Conservation (phyloP, 1,140 invertebrate genomes). For the Steinernema feltiae region DNA sequence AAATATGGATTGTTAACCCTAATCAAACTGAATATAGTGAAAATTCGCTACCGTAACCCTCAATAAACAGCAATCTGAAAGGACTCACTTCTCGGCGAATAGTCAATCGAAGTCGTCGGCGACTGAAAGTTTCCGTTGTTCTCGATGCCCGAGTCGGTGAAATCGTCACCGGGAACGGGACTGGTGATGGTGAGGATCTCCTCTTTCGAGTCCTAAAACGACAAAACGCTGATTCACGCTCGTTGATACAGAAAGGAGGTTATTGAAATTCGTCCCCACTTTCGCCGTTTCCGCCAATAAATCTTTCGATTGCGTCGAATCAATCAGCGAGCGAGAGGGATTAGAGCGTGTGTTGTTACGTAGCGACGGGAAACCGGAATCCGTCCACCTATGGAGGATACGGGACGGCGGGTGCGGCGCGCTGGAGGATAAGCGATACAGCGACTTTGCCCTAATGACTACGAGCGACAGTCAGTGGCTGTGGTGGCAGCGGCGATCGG, state of each 20-base stretch:
- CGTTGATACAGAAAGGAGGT: not conserved
- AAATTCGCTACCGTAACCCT: too few species aligned
- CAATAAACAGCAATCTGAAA: not conserved
- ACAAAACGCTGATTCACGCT: slow-evolving; percentile 12
- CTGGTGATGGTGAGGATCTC: slow-evolving; percentile 26
- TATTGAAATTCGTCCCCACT: slow-evolving; percentile 7
- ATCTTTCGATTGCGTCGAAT: not conserved
- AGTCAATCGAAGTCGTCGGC: slow-evolving; percentile 33
- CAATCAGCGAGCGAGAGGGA: slow-evolving; percentile 17
- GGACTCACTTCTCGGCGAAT: slow-evolving; percentile 30
- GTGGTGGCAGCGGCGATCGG: not conserved
- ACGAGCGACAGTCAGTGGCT: too few species aligned
- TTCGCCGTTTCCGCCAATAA: not conserved
- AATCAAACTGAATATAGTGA: too few species aligned
- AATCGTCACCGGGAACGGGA: slow-evolving; percentile 23
- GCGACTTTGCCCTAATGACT: not conserved
- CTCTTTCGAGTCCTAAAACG: slow-evolving; percentile 30
- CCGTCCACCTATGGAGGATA: too few species aligned
- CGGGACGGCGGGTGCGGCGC: too few species aligned
- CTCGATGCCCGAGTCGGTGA: slow-evolving; percentile 35
- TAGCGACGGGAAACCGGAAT: not conserved
- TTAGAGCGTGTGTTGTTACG: slow-evolving; percentile 3
- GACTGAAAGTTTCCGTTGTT: slow-evolving; percentile 29
- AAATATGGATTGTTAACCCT: too few species aligned
- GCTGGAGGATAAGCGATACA: not conserved